These are phyloP conservation scores for Coenobita brevimanus DNA, from an alignment of 1,140 invertebrate genomes.

Conservation along the genomic window DNA sequence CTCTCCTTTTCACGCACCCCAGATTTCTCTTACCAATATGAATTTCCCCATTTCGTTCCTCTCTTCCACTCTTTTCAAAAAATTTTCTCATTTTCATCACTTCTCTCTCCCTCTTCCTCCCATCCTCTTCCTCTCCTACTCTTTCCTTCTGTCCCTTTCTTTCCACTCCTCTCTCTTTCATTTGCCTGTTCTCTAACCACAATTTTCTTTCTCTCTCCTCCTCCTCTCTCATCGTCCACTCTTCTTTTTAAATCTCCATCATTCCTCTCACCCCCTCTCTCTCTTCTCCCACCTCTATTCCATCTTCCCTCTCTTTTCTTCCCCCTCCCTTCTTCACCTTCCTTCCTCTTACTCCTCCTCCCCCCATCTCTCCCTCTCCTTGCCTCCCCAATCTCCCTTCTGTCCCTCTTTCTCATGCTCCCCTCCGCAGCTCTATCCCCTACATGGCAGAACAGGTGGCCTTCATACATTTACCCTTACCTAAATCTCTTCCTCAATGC, in stretches of 20 bases:
- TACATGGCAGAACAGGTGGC: background rate
- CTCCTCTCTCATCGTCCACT: background rate
- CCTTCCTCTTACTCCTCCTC: background rate
- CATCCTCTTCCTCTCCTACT: background rate
- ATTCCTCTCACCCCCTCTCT: constrained; percentile 5
- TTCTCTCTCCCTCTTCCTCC: constrained; percentile 20
- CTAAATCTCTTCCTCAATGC: background rate
- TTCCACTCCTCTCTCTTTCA: constrained; percentile 16
- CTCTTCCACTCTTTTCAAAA: background rate
- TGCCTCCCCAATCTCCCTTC: no score
- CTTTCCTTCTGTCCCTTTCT: constrained; percentile 2
- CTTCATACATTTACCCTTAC: background rate
- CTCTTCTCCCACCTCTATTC: background rate
- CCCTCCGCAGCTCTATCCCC: background rate
- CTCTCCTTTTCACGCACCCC: no score
- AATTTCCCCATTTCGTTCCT: no score
- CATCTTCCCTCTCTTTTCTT: background rate
- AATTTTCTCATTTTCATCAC: no score
- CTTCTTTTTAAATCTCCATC: background rate
- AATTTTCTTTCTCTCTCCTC: no score
- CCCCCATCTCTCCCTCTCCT: no score
- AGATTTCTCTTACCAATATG: no score
- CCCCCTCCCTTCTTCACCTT: background rate
- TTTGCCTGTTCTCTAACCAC: no score
- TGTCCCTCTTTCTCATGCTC: background rate